Evolutionary conservation across 2,797 vertebrate genomes (phyloP).

Genomic region (Pseudomugil gertrudae): DNA sequence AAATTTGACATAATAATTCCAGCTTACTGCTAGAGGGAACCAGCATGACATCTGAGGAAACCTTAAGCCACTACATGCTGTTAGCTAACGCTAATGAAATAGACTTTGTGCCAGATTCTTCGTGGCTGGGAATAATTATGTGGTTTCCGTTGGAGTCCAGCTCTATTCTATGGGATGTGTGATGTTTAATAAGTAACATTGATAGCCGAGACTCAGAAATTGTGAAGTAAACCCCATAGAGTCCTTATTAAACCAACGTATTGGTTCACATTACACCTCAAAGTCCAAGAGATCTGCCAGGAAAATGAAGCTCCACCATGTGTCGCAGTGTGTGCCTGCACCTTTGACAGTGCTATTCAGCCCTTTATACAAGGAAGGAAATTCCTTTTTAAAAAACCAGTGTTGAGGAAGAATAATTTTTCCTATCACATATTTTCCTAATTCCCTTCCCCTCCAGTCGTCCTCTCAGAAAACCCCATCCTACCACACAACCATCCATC

Average conservation of each 20-base stretch:
- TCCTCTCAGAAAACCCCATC: conserved; percentile 43
- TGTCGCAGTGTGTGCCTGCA: conserved; percentile 7
- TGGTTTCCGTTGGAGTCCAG: conserved; percentile 36
- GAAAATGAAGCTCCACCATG: conserved; percentile 38
- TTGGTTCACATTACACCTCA: conserved; percentile 25
- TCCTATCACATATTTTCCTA: conserved; percentile 26
- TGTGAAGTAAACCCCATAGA: conserved; percentile 47
- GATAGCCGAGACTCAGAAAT: conserved; percentile 47
- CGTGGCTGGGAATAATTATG: conserved; percentile 25
- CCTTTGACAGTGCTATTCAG: conserved; percentile 13
- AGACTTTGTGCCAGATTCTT: conserved; percentile 35
- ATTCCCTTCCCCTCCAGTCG: conserved; percentile 39
- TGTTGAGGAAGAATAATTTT: conserved; percentile 29
- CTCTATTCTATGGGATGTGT: conserved; percentile 32
- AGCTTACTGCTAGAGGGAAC: conserved; percentile 43
- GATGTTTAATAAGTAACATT: conserved; percentile 49
- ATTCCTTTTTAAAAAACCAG: conserved; percentile 5
- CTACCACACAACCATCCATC: conserved; percentile 46
- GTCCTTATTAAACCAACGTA: conserved; percentile 38
- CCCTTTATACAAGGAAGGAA: conserved; percentile 6
- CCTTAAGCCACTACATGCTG: conserved; percentile 43
- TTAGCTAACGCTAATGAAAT: conserved; percentile 43
- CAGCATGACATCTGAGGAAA: conserved; percentile 41
- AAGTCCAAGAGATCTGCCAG: conserved; percentile 49
- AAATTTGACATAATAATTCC: conserved; percentile 75